Base-by-base conservation (phyloP, 1,140 invertebrate species). In the Octopus sinensis region DNA sequence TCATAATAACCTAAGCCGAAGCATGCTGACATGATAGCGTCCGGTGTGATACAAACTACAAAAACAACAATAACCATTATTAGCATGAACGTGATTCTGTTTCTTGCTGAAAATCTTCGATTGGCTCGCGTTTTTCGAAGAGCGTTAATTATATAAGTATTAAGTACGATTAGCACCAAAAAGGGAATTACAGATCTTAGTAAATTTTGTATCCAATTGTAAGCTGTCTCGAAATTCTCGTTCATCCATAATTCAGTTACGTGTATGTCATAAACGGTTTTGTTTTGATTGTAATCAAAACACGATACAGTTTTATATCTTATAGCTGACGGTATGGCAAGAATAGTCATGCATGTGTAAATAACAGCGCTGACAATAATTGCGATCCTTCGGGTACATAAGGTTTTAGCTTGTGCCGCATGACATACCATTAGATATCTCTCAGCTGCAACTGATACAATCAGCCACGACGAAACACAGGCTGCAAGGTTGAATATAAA, bases 401-500 rank as follows among this genome's bases (percentile, higher is more conserved):
- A 92, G 0, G 95, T 95, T 79, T 95, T 92, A 0, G 96, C 96
- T 81, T 93, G 93, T 6, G 98, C 92, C 0, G 96, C 96, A 90
- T 97, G 96, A 89, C 97, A 98, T 1, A 99, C 97, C 3, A 97
- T 96, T 68, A 98, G 95, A 91, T 96, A 99, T 76, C 97, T 92
- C 90, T 99, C 97, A 83, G 97, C 92, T 0, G 97, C 98, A n/a
- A 99, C 97, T 2, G 96, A 95, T 71, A 98, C 93, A 1, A 97
- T 98, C 84, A 98, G 92, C 92, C 98, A 99, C 75, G 97, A 96
- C 23, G 96, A 89, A 12, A 88, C 85, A 79, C 86, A 89, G 7
- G 83, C 86, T 9, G 89, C 87, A 71, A 87, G 80, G 71, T 87
- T 87, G 83, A 90, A 89, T 23, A 90, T 84, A 81, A 88, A 91